phyloP scores from a whole-genome alignment of 2,888 invertebrate genomes.

The Tuberolachnus salignus region DNA sequence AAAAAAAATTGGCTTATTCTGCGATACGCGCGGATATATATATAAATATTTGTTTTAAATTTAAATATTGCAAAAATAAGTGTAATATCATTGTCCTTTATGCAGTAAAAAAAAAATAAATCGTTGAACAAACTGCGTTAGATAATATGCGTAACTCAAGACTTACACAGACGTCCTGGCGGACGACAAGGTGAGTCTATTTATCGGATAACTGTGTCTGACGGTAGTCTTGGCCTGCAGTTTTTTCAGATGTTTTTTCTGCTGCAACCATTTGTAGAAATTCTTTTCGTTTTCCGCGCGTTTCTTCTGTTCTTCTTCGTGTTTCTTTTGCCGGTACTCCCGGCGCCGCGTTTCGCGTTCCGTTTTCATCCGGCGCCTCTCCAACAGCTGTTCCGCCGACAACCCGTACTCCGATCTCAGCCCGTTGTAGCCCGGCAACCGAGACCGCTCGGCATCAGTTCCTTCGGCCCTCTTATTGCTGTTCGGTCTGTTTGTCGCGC shows the following conservation, averaged over 20 bases:
- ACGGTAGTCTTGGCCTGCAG: neutral
- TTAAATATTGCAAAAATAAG: too few relatives aligned
- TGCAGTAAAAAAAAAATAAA: too few relatives aligned
- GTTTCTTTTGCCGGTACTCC: conserved; percentile 57
- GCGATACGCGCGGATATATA: too few relatives aligned
- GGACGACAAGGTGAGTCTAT: conserved; percentile 37
- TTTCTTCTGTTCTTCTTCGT: conserved; percentile 58
- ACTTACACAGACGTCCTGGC: conserved; percentile 41
- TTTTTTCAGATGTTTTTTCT: conserved; percentile 59
- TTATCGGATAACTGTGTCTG: conserved; percentile 44
- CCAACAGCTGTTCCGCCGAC: conserved; percentile 60
- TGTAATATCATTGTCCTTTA: too few relatives aligned
- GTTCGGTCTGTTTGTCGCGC: neutral
- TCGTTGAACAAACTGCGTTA: too few relatives aligned
- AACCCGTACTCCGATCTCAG: conserved; percentile 61
- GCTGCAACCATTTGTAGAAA: conserved; percentile 59
- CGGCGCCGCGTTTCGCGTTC: conserved; percentile 57
- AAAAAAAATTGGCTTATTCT: too few relatives aligned
- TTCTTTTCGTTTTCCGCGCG: conserved; percentile 59
- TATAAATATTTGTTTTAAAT: too few relatives aligned
- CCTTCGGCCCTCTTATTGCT: neutral
- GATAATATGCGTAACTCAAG: neutral
- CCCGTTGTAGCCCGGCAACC: conserved; percentile 60
- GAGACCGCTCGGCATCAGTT: conserved; percentile 5
- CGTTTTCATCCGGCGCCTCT: conserved; percentile 58